Base-by-base conservation (phyloP, 2,113 vertebrate genomes). In the Ahaetulla prasina region DNA sequence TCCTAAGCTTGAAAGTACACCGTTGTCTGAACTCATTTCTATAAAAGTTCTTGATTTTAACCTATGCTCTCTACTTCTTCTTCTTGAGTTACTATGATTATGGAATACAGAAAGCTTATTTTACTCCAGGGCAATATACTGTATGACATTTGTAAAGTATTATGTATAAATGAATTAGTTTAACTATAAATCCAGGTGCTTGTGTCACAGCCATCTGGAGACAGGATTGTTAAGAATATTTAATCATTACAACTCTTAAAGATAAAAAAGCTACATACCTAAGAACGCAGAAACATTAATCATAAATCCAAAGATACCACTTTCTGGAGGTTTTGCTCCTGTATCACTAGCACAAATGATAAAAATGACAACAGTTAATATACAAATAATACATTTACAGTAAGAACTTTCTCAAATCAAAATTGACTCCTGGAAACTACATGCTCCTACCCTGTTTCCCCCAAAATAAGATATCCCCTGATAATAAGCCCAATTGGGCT, bases 221-320 rank as follows among this genome's bases (percentile, higher is more conserved):
- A 22, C 6, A 4, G 27, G 18, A 25, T 18, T 20, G 22, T 45
- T 20, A 12, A 18, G 6, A 57, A 22, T 57, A 91, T 57, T 54
- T 88, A 88, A 18, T 39, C 49, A 45, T 7, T 11, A 1, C 57
- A 52, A 43, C 22, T 39, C 18, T n/a, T 35, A 53, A 43, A 89
- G 30, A 47, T 30, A 55, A 90, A 1, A 10, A 93, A 85, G 12
- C 87, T 89, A 96, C 97, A 92, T 98, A 99, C 99, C 98, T 98
- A 99, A 97, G 96, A 99, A 98, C 47, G 99, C 98, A 54, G 98
- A 98, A 93, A 99, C 96, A 91, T 98, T 98, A 50, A 99, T 98
- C 99, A 99, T 99, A 96, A 99, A 97, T 45, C 99, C 98, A 96
- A 99, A 99, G 74, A 99, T 96, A 60, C 98, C 98, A 43, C 99